Evolutionary conservation across 2,888 invertebrate genomes (phyloP).

Genomic region (Ochlodes sylvanus): DNA sequence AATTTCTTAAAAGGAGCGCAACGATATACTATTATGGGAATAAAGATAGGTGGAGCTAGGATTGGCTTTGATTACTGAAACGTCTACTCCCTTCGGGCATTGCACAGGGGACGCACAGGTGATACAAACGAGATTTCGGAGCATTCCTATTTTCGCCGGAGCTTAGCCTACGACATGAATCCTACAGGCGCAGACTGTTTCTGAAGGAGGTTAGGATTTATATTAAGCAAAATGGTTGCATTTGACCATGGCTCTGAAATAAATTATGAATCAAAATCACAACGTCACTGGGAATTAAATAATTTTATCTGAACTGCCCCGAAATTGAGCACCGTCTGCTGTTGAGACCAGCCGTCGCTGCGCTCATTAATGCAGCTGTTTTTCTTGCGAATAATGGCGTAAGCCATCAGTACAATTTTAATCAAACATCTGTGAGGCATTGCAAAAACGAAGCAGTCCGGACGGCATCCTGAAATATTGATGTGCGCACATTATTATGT

Average conservation of each 20-base stretch:
- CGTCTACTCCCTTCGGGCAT: too few species aligned
- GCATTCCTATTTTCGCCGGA: too few species aligned
- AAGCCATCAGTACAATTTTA: neutral
- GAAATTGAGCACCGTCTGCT: neutral
- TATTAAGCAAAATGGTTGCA: too few species aligned
- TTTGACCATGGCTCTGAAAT: neutral
- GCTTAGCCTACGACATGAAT: too few species aligned
- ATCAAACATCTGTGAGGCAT: neutral
- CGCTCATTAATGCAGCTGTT: neutral
- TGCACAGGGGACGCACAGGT: too few species aligned
- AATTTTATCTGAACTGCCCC: neutral
- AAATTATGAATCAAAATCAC: neutral
- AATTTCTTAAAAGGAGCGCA: too few species aligned
- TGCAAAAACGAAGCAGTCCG: neutral
- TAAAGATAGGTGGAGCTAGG: too few species aligned
- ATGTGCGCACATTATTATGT: neutral
- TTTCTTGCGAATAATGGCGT: constrained; percentile 1
- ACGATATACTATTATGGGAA: too few species aligned
- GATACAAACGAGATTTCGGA: too few species aligned
- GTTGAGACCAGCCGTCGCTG: neutral
- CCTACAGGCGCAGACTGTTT: too few species aligned
- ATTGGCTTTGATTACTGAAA: too few species aligned
- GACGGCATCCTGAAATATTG: neutral
- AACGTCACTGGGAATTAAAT: neutral
- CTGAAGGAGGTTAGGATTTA: too few species aligned